phyloP scores from a whole-genome alignment of 2,113 vertebrate species.

The Eonycteris spelaea region DNA sequence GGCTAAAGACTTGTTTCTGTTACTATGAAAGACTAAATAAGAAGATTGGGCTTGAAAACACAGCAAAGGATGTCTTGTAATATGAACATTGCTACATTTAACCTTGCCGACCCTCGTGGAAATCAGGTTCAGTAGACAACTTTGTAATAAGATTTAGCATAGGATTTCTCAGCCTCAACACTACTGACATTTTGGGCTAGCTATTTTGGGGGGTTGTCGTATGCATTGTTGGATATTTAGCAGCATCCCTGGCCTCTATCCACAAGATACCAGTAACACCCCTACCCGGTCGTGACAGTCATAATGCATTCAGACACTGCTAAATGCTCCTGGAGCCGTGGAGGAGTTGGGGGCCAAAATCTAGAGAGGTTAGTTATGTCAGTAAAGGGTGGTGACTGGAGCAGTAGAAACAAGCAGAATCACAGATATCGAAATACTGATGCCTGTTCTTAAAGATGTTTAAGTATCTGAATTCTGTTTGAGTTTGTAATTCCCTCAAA shows the following conservation, averaged over 20 bases:
- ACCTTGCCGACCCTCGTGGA: neutral
- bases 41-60: neutral
- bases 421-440: neutral
- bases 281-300: neutral
- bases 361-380: neutral
- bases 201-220: neutral
- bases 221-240: neutral
- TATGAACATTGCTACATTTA: neutral
- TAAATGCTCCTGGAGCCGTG: neutral
- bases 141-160: neutral
- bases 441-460: neutral
- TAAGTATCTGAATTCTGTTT: neutral
- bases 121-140: neutral
- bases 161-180: neutral
- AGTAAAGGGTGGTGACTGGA: neutral
- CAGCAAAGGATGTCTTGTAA: neutral
- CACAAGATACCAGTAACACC: neutral
- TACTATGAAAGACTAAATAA: neutral
- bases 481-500: neutral
- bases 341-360: neutral
- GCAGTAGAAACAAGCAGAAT: neutral
- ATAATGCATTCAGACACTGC: neutral
- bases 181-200: neutral
- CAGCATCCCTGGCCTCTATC: neutral
- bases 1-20: conserved; percentile 1